These are phyloP conservation scores for Gymnarchus niloticus DNA, from an alignment of 2,113 vertebrate species.

Conservation along the genomic window DNA sequence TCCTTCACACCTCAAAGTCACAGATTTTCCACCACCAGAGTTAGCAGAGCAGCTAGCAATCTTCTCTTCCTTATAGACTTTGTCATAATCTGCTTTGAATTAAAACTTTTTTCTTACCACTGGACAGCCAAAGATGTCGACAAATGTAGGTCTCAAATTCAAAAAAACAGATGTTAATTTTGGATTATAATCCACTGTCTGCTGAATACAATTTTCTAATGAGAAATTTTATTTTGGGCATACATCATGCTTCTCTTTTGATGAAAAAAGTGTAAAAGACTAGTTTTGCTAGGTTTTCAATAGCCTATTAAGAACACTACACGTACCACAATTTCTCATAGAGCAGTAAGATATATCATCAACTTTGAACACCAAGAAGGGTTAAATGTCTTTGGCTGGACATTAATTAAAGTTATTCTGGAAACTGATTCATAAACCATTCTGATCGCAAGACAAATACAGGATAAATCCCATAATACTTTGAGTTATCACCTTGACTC, in stretches of 20 bases:
- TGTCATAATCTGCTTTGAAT: no score
- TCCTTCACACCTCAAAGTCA: not conserved
- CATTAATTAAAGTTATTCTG: no score
- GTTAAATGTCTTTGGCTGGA: no score
- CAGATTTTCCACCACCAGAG: not conserved
- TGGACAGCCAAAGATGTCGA: no score
- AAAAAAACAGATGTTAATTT: not conserved
- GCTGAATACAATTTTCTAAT: no score
- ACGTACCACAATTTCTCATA: not conserved
- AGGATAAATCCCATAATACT: no score
- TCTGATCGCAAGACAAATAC: no score
- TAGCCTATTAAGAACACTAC: not conserved
- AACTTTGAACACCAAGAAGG: not conserved
- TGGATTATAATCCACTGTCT: not conserved
- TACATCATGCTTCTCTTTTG: not conserved
- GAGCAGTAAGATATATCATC: not conserved
- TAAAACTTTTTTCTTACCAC: no score
- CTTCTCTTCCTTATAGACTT: not conserved
- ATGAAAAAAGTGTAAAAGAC: not conserved
- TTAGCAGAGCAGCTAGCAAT: not conserved
- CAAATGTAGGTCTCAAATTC: not conserved
- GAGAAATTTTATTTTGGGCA: not conserved
- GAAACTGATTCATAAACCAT: no score
- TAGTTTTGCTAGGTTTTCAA: not conserved
- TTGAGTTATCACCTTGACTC: no score